These are phyloP conservation scores for Synanthedon andrenaeformis DNA, from an alignment of 2,888 invertebrate species.

Conservation along the genomic window DNA sequence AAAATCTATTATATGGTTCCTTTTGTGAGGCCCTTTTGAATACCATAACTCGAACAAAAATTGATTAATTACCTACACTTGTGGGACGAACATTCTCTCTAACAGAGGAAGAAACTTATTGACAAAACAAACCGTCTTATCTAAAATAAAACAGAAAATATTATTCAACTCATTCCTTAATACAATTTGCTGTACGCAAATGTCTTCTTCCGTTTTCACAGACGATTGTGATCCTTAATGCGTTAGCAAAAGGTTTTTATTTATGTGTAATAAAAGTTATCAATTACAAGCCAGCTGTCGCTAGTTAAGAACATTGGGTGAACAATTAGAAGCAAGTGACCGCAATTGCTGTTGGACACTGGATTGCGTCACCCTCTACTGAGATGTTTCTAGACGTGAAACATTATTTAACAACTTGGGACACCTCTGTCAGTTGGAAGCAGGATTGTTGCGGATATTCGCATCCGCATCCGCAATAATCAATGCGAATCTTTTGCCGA, in stretches of 20 bases:
- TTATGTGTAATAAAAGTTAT: neutral
- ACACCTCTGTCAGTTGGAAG: slow-evolving; percentile 12
- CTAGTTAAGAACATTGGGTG: slow-evolving; percentile 37
- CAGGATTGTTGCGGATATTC: no score
- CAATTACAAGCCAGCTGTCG: slow-evolving; percentile 37
- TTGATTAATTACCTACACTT: no score
- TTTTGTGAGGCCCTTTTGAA: no score
- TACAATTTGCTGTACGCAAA: neutral
- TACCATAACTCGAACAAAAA: no score
- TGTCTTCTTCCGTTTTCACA: neutral
- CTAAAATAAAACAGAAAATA: neutral
- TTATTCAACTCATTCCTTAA: neutral
- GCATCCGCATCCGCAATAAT: no score
- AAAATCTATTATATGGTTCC: no score
- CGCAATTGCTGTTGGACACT: slow-evolving; percentile 38
- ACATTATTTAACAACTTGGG: slow-evolving; percentile 51
- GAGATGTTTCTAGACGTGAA: slow-evolving; percentile 28
- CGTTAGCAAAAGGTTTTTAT: neutral
- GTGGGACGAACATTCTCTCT: no score
- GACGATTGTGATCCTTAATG: neutral
- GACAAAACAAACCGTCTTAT: neutral
- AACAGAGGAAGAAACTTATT: neutral
- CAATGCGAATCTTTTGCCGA: no score
- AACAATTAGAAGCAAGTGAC: slow-evolving; percentile 62
- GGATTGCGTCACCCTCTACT: slow-evolving; percentile 45